Conservation (phyloP, 2,888 invertebrate species). For the Eupelmus urozonus region DNA sequence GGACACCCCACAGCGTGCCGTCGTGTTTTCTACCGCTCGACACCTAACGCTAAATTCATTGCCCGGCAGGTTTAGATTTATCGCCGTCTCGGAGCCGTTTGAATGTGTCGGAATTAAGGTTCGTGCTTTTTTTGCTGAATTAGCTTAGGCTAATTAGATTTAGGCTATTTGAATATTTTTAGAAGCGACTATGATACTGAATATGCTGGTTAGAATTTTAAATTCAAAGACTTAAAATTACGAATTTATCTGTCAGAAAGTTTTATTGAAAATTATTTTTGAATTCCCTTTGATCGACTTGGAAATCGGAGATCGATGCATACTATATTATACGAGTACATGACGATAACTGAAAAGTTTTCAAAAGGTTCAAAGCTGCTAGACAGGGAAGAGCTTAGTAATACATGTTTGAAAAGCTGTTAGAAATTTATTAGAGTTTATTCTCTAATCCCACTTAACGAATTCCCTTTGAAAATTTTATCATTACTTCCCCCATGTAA, state of each 20-base stretch:
- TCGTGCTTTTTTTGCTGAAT: neutral
- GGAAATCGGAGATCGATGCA: too few species aligned
- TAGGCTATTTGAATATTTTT: too few species aligned
- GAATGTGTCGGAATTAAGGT: neutral
- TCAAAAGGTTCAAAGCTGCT: constrained; percentile 69
- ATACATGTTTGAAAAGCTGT: constrained; percentile 72
- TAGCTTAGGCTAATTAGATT: neutral
- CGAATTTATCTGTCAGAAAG: too few species aligned
- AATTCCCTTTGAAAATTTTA: neutral
- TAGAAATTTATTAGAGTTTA: constrained; percentile 61
- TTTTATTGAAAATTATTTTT: too few species aligned
- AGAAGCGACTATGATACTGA: too few species aligned
- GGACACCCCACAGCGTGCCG: constrained; percentile 32
- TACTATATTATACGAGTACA: too few species aligned
- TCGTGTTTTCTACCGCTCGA: constrained; percentile 57
- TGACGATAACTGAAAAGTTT: too few species aligned
- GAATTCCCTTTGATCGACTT: too few species aligned
- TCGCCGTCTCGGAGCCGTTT: constrained; percentile 59
- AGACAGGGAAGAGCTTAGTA: constrained; percentile 60
- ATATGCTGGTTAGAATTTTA: too few species aligned
- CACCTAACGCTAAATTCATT: constrained; percentile 73
- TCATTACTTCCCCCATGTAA: neutral
- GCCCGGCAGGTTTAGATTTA: constrained; percentile 71
- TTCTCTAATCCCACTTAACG: constrained; percentile 7
- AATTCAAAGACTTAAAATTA: too few species aligned